Conservation (phyloP, 2,888 invertebrate species). For the Frankliniella intonsa region DNA sequence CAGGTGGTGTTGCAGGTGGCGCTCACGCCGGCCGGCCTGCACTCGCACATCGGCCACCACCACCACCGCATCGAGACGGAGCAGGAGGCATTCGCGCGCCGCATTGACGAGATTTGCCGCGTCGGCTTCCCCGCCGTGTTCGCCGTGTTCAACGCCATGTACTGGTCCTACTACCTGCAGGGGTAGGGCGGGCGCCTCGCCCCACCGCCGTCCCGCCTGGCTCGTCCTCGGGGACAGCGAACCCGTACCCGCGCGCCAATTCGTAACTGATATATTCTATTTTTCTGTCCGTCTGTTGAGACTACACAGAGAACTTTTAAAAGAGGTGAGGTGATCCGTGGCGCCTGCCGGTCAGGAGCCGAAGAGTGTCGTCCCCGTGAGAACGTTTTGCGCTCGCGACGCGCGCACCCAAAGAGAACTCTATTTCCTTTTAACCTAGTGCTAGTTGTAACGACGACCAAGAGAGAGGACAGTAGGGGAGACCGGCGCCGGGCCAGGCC, state of each 20-base stretch:
- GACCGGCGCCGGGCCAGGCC: too few relatives aligned
- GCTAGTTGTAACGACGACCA: not conserved
- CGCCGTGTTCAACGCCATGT: conserved; percentile 47
- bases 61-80: conserved; percentile 20
- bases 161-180: conserved; percentile 48
- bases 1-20: conserved; percentile 14
- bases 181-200: not conserved
- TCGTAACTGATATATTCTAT: too few relatives aligned
- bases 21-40: conserved; percentile 1
- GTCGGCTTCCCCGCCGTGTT: conserved; percentile 47
- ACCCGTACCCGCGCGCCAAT: too few relatives aligned
- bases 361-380: not conserved
- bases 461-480: not conserved
- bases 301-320: not conserved
- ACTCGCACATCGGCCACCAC: not conserved
- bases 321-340: not conserved
- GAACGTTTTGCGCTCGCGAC: not conserved
- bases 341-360: not conserved
- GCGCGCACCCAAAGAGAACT: not conserved
- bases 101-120: conserved; percentile 48
- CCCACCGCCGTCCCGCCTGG: too few relatives aligned
- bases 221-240: too few relatives aligned
- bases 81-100: conserved; percentile 42
- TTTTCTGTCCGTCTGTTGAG: too few relatives aligned
- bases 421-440: not conserved